Evolutionary conservation across 2,797 vertebrate genomes (phyloP).

Genomic region (Sebastes iracundus): DNA sequence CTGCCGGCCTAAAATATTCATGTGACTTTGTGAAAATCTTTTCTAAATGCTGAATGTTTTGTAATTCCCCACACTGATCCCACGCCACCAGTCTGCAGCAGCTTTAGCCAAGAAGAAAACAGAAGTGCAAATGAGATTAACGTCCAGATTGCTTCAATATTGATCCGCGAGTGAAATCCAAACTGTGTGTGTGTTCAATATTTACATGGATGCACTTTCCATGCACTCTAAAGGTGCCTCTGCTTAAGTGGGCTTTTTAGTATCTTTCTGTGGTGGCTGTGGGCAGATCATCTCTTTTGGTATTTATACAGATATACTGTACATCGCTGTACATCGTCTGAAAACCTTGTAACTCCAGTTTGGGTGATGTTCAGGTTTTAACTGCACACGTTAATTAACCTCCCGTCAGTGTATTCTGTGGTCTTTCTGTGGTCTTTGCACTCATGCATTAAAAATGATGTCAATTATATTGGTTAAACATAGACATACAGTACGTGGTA

Average conservation of each 20-base stretch:
- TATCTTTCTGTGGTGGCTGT: constrained; percentile 45
- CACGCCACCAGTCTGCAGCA: constrained; percentile 13
- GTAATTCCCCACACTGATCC: background rate
- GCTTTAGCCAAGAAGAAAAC: constrained; percentile 49
- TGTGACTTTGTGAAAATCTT: constrained; percentile 1
- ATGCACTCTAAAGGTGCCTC: constrained; percentile 60
- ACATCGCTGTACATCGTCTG: background rate
- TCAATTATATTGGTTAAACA: background rate
- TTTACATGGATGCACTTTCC: constrained; percentile 75
- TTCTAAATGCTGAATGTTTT: constrained; percentile 8
- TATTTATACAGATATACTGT: constrained; percentile 31
- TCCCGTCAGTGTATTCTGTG: background rate
- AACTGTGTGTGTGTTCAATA: constrained; percentile 60
- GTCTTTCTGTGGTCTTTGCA: background rate
- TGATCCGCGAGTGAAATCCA: constrained; percentile 69
- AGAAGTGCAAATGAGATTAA: constrained; percentile 68
- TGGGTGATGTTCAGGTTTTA: background rate
- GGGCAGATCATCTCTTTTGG: constrained; percentile 36
- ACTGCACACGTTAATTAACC: background rate
- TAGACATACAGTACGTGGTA: background rate
- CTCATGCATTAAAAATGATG: background rate
- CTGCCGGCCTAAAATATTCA: constrained; percentile 8
- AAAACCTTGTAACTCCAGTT: constrained; percentile 5
- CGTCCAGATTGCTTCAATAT: constrained; percentile 62
- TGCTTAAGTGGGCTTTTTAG: constrained; percentile 61